phyloP scores from a whole-genome alignment of 2,113 vertebrate species.

The Boleophthalmus pectinirostris region DNA sequence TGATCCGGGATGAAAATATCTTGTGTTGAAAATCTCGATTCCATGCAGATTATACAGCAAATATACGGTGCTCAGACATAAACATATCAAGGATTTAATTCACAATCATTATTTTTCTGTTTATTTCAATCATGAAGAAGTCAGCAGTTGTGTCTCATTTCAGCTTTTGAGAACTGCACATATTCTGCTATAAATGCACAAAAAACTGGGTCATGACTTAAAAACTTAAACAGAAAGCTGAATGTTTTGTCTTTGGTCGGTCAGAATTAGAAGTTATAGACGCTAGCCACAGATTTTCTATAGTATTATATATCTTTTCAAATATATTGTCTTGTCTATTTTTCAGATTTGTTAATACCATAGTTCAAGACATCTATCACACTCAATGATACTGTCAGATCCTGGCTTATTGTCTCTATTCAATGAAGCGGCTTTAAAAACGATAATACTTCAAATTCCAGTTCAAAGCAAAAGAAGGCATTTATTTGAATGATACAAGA shows the following conservation, averaged over 20 bases:
- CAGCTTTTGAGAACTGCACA: conserved; percentile 42
- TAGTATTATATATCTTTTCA: not conserved
- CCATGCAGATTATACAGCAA: conserved; percentile 67
- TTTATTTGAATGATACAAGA: conserved; percentile 35
- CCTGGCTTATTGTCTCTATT: conserved; percentile 20
- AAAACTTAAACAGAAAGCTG: conserved; percentile 16
- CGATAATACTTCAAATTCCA: conserved; percentile 12
- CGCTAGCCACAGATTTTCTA: too few relatives aligned
- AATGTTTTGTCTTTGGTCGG: not conserved
- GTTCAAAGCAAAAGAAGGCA: conserved; percentile 31
- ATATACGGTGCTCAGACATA: conserved; percentile 63
- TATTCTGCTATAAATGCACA: conserved; percentile 56
- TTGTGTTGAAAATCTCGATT: conserved; percentile 68
- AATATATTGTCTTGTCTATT: not conserved
- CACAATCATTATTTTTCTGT: conserved; percentile 25
- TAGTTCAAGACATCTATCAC: conserved; percentile 3
- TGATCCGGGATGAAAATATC: conserved; percentile 74
- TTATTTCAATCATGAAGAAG: conserved; percentile 60
- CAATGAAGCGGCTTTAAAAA: conserved; percentile 34
- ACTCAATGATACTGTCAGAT: conserved; percentile 29
- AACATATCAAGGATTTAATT: conserved; percentile 61
- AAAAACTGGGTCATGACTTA: conserved; percentile 22
- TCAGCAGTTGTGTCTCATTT: conserved; percentile 28
- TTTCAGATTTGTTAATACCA: conserved; percentile 1
- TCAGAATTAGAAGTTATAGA: not conserved